These are phyloP conservation scores for Parotia lawesii DNA, from an alignment of 2,113 vertebrate species.

Conservation along the genomic window DNA sequence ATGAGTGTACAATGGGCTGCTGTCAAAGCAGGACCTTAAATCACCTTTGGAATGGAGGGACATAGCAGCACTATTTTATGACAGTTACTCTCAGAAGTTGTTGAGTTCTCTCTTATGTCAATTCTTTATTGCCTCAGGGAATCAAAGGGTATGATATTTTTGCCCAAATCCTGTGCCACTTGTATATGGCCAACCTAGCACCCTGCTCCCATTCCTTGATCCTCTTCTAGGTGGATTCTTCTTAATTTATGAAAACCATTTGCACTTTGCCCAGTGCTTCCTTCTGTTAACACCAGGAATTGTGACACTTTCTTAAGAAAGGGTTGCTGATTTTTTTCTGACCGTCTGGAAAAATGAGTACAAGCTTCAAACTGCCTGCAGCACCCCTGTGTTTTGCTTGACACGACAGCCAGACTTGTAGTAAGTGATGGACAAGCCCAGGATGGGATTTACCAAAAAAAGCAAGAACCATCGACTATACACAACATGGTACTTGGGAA, in stretches of 20 bases:
- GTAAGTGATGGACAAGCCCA: slow-evolving; percentile 42
- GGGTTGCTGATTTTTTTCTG: slow-evolving; percentile 20
- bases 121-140: neutral
- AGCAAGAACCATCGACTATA: slow-evolving; percentile 47
- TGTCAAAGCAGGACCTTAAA: neutral
- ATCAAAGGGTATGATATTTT: neutral
- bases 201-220: neutral
- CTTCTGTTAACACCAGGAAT: neutral
- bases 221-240: neutral
- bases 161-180: neutral
- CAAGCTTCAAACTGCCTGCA: slow-evolving; percentile 19
- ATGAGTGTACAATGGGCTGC: neutral
- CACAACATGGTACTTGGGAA: slow-evolving; percentile 57
- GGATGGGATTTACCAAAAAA: slow-evolving; percentile 49
- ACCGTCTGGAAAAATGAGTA: slow-evolving; percentile 62
- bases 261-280: neutral
- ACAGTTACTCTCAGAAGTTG: neutral
- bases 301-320: slow-evolving; percentile 34
- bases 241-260: neutral
- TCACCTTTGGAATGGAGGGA: neutral
- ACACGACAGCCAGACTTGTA: slow-evolving; percentile 27
- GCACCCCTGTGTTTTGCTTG: slow-evolving; percentile 58
- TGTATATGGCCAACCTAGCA: neutral
- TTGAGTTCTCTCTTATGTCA: neutral
- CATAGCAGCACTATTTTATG: neutral